Base-by-base conservation (phyloP, 1,140 invertebrate species). In the Drosophila funebris region DNA sequence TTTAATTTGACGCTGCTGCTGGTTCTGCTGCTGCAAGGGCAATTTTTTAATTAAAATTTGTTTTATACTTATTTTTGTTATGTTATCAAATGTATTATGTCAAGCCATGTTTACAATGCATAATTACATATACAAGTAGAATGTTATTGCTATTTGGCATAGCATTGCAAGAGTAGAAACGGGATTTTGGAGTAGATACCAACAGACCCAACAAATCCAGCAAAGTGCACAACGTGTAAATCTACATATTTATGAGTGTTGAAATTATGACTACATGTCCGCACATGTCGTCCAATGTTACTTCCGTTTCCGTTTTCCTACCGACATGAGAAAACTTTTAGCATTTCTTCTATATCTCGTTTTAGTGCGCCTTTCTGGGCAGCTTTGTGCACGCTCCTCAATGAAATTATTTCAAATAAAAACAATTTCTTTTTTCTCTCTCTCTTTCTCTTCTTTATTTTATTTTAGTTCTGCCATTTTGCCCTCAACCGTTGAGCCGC, bases 261-360 rank as follows among this genome's bases (percentile, higher is more conserved):
- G 63, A 78, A 72, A 72, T 62, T 70, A 64, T 57, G 67, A 54
- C 53, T 54, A 85, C 73, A 83, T 77, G 60, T 84, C 53, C 69
- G 73, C 72, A 79, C 80, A 83, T 84, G 80, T 62, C 68, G 76
- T 73, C 71, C 71, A 71, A 84, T 78, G 80, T 56, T 61, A 73
- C 68, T 85, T 85, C 81, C 81, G 81, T 87, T 84, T 85, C 81
- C 81, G 81, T 66, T 78, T 87, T 48, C 70, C 52, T 60, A 54
- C 61, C 70, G 70, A 85, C 82, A 85, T 78, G 82, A 79, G 76
- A 85, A 85, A 87, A 85, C 82, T 85, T 85, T 85, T 81, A 87
- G 81, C 73, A 75, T 78, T 85, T 78, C 67, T 74, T 67, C 76
- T 67, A 60, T 73, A 60, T 44, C 14, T 20, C 48, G n/a, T 41